Base-by-base conservation (phyloP, 2,888 invertebrate species). In the Tetheella fluctuosa region DNA sequence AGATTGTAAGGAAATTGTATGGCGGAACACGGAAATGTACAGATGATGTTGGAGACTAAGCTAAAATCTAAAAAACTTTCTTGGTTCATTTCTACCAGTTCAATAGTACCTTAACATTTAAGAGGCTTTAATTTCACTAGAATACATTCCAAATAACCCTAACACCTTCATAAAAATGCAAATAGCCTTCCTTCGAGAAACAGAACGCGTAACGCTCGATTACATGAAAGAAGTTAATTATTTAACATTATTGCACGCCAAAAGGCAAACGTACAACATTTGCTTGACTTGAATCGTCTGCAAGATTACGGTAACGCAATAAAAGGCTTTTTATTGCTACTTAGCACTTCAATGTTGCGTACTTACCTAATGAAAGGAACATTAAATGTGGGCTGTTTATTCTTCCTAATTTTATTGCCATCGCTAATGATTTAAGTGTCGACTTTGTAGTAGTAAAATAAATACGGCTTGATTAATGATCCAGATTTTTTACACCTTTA, bases 341-440 rank as follows among this genome's bases (percentile, higher is more conserved):
- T 54, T 28, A 17, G 1, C 54, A 25, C 28, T 54, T 54, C 28
- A 28, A 54, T 54, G 25, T 25, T 54, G n/a, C n/a, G 54, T 54
- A 28, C 28, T 54, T n/a, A 54, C 54, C n/a, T 54, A 54, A 54
- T 54, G 28, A 54, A 54, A 17, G 12, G 54, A 12, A 54, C 17
- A 54, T 54, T 30, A 17, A 54, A 54, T 39, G 17, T 28, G 12
- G 54, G 54, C n/a, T 28, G 30, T 12, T 30, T 28, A 30, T 30
- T 54, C 6, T 30, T 28, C n/a, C 20, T 10, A 54, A 54, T 54
- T 15, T 15, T 28, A 54, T 54, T 17, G 17, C 54, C 1, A 28
- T 17, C 54, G 17, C n/a, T 17, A 54, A n/a, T 28, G 12, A 54
- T 54, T 54, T 28, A 17, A 17, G n/a, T 28, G 2, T 1, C 25